Conservation (phyloP, 1,140 invertebrate species). For the Apis laboriosa region DNA sequence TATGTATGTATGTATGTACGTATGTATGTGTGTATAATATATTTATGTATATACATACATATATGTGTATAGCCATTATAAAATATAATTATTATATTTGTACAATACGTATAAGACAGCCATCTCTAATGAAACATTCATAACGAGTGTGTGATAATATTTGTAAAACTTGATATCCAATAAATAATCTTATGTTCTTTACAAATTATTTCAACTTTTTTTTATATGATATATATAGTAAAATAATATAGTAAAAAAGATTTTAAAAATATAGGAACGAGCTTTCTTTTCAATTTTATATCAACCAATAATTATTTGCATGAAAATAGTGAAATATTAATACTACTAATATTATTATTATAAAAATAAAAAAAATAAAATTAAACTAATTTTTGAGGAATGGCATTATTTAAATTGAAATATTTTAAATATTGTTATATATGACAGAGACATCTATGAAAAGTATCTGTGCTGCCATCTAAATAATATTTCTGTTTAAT, state of each 20-base stretch:
- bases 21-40: too few relatives aligned
- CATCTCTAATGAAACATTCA: conserved; percentile 75
- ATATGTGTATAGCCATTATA: conserved; percentile 57
- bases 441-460: background rate
- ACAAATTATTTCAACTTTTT: conserved; percentile 38
- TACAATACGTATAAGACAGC: conserved; percentile 73
- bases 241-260: background rate
- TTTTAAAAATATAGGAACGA: background rate
- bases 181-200: conserved; percentile 78
- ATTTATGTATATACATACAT: background rate
- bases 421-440: background rate
- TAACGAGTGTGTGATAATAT: conserved; percentile 81
- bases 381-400: background rate
- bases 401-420: background rate
- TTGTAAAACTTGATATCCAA: conserved; percentile 79
- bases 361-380: background rate
- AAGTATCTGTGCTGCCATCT: background rate
- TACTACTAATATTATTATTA: background rate
- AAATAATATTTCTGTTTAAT: conserved; percentile 2
- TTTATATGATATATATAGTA: too few relatives aligned
- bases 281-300: background rate
- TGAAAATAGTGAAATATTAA: background rate
- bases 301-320: background rate
- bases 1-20: too few relatives aligned
- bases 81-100: conserved; percentile 76